Percentiles rank a stretch among this genome's conserved stretches.
These are phyloP conservation scores for Hydrophis major DNA, from an alignment of 2,797 vertebrate genomes.

Conservation along the genomic window DNA sequence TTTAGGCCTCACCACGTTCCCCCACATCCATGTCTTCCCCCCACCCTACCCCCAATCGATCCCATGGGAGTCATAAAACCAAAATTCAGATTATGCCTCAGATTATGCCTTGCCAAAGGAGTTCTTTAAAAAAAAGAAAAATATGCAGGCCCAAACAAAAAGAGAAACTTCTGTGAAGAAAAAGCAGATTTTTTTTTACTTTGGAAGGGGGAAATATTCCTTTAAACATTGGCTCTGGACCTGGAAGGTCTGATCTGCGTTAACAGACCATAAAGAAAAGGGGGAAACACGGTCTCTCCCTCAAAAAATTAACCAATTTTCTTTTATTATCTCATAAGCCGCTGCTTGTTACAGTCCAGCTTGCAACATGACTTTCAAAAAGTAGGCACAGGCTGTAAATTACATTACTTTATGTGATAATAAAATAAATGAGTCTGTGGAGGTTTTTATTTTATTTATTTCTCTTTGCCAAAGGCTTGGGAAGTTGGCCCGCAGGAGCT, in stretches of 20 bases:
- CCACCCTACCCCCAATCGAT: too few species aligned
- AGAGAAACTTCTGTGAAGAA: not conserved
- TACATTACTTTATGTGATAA: not conserved
- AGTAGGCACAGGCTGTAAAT: not conserved
- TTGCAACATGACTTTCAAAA: not conserved
- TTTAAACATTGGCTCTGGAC: not conserved
- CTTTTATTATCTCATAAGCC: not conserved
- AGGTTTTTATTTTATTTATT: not conserved
- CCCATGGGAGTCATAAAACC: not conserved
- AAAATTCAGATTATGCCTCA: not conserved
- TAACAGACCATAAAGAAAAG: not conserved
- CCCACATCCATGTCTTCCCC: too few species aligned
- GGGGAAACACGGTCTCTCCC: not conserved
- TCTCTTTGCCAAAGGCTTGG: not conserved
- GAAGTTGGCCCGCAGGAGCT: not conserved
- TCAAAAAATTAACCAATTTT: not conserved
- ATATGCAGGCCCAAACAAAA: not conserved
- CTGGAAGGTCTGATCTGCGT: not conserved
- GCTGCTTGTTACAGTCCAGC: not conserved
- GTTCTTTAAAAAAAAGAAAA: too few species aligned
- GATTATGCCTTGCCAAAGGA: not conserved
- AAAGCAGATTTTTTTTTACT: too few species aligned
- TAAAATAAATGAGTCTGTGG: not conserved
- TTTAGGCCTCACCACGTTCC: not conserved
- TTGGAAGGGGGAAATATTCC: not conserved